phyloP scores from a whole-genome alignment of 2,888 invertebrate genomes.

The Tinea pellionella region DNA sequence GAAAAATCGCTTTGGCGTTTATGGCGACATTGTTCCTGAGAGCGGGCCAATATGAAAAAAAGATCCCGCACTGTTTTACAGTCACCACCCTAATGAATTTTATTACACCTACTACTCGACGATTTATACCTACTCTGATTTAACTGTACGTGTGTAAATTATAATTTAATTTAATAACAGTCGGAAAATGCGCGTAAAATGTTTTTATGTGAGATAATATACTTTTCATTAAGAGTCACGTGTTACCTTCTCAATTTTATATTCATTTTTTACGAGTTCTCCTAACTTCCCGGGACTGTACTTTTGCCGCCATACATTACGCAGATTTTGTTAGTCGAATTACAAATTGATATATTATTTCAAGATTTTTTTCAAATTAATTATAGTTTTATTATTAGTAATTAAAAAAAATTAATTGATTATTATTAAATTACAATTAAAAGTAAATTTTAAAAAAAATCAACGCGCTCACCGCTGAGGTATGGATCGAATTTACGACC shows the following conservation, averaged over 20 bases:
- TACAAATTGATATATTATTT: conserved; percentile 16
- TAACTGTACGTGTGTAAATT: conserved; percentile 60
- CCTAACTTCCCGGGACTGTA: conserved; percentile 36
- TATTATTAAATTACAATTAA: too few relatives aligned
- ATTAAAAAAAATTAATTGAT: too few relatives aligned
- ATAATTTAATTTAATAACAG: conserved; percentile 64
- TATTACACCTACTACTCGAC: conserved; percentile 35
- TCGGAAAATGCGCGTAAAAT: conserved; percentile 55
- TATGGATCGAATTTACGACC: too few relatives aligned
- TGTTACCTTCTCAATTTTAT: conserved; percentile 48
- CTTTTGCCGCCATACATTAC: conserved; percentile 31
- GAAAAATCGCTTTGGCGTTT: conserved; percentile 50
- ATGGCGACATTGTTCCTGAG: conserved; percentile 45
- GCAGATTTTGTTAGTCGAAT: conserved; percentile 21
- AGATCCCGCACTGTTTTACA: conserved; percentile 35
- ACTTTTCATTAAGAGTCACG: conserved; percentile 60
- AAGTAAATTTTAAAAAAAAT: too few relatives aligned
- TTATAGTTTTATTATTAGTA: conserved; percentile 16
- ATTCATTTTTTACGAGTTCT: conserved; percentile 42
- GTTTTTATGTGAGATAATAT: conserved; percentile 63
- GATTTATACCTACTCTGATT: conserved; percentile 51
- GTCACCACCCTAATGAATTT: conserved; percentile 54
- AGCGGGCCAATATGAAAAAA: conserved; percentile 38
- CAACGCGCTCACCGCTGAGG: too few relatives aligned
- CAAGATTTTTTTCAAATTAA: conserved; percentile 15